Evolutionary conservation across 2,113 vertebrate species (phyloP), one percentile per base, ranked within the genome.

Genomic region (Lepus europaeus): DNA sequence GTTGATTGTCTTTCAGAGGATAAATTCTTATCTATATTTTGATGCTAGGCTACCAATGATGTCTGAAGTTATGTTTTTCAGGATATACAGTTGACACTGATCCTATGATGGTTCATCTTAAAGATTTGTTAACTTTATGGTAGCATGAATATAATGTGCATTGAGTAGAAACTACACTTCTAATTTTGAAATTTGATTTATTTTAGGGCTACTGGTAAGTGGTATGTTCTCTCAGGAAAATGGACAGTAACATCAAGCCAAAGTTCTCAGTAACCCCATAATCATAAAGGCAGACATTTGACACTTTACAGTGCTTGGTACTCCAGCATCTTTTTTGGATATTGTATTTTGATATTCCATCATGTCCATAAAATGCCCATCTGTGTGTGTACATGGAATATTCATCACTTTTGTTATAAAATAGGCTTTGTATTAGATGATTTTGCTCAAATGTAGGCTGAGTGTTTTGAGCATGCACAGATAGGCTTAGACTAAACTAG

Each of bases 21-120:
- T 91, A 80, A 84, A 70, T 49, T 90, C 9, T 64, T 92, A 76
- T 9, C 76, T 88, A 25, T 76, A 90, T 89, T 88, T 96, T 72
- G 77, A 6, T 97, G 20, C 31, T 45, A 45, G 33, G 49, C 39
- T 92, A 92, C 91, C 87, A 95, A 94, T 11, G 45, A 6, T 88
- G 51, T 19, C 84, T 91, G 45, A 85, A 95, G 25, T 81, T 76
- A 36, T 68, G 56, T 22, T 74, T 86, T 94, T 97, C 81, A 78
- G 91, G 39, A 9, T 84, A 25, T 78, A 16, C 33, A 27, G 23
- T 25, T 36, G 27, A 49, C 23, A 45, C 23, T 12, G 5, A 27
- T 45, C 1, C 45, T 27, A 74, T n/a, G 53, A 56, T 78, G 29
- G 77, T 23, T 79, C 31, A 56, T n/a, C 8, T 23, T 59, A 59